Evolutionary conservation across 2,113 vertebrate genomes (phyloP).

Genomic region (Willisornis vidua): DNA sequence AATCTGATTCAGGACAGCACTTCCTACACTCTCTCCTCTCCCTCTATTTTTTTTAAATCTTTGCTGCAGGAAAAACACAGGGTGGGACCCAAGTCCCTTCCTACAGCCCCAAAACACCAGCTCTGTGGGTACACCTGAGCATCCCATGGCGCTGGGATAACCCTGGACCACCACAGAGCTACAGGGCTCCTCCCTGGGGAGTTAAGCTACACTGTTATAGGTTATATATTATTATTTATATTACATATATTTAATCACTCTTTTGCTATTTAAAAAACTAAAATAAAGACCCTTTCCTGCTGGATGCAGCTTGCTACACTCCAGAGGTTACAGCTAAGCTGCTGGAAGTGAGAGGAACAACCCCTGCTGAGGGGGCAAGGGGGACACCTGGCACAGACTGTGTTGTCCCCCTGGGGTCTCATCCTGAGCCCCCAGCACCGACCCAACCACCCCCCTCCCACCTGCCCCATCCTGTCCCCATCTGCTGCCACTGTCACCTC

Average conservation of each 20-base stretch:
- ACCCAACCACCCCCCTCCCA: background rate
- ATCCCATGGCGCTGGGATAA: background rate
- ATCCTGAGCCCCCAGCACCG: rapidly evolving
- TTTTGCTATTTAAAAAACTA: background rate
- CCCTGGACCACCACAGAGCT: rapidly evolving
- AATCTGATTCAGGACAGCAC: rapidly evolving
- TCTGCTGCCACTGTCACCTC: background rate
- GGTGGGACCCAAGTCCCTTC: background rate
- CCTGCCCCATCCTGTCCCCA: background rate
- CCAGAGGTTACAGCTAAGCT: rapidly evolving
- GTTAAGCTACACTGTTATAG: background rate
- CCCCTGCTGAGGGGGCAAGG: background rate
- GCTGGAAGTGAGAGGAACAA: background rate
- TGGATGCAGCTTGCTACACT: rapidly evolving
- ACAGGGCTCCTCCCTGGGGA: background rate
- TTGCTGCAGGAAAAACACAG: background rate
- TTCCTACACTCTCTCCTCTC: background rate
- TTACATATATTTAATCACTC: background rate
- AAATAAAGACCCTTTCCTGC: background rate
- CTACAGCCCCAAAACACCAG: rapidly evolving
- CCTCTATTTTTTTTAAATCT: background rate
- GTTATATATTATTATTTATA: background rate
- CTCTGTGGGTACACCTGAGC: background rate
- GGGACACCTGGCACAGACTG: background rate
- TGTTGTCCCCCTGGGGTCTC: background rate